These are phyloP conservation scores for Bruchidius siliquastri DNA, from an alignment of 2,888 invertebrate species.

Conservation along the genomic window DNA sequence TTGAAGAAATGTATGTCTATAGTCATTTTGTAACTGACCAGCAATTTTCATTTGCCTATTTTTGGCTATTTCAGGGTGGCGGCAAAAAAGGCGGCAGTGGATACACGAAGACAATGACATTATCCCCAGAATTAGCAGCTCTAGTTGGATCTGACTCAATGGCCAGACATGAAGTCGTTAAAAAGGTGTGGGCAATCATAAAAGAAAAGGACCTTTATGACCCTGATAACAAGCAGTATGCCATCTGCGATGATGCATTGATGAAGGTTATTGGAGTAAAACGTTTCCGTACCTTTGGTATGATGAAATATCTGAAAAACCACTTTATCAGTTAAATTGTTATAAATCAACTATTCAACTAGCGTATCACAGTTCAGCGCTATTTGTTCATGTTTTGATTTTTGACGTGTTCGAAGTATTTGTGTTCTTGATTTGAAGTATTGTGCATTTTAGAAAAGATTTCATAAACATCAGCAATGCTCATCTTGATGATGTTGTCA, in stretches of 20 bases:
- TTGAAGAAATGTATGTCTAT: too few species aligned
- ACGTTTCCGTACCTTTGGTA: conserved; percentile 90
- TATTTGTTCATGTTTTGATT: neutral
- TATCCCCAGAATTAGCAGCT: conserved; percentile 80
- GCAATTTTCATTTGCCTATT: neutral
- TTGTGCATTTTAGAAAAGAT: neutral
- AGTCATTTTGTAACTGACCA: too few species aligned
- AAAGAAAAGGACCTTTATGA: conserved; percentile 86
- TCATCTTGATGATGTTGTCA: neutral
- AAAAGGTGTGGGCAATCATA: conserved; percentile 84
- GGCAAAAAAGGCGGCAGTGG: conserved; percentile 63
- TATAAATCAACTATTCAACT: neutral
- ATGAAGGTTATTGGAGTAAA: conserved; percentile 86
- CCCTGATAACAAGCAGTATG: conserved; percentile 91
- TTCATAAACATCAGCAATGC: neutral
- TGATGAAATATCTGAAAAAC: conserved; percentile 93
- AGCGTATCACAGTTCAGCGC: neutral
- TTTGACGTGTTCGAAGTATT: neutral
- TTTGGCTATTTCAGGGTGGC: conserved; percentile 18
- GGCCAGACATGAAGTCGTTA: conserved; percentile 87
- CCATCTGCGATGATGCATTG: conserved; percentile 88
- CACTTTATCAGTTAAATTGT: conserved; percentile 68
- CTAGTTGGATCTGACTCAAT: conserved; percentile 79
- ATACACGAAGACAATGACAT: conserved; percentile 77
- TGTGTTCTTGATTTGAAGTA: neutral